Evolutionary conservation across 2,797 vertebrate genomes (phyloP), one percentile per base, ranked within the genome.

Genomic region (Microchirus variegatus): DNA sequence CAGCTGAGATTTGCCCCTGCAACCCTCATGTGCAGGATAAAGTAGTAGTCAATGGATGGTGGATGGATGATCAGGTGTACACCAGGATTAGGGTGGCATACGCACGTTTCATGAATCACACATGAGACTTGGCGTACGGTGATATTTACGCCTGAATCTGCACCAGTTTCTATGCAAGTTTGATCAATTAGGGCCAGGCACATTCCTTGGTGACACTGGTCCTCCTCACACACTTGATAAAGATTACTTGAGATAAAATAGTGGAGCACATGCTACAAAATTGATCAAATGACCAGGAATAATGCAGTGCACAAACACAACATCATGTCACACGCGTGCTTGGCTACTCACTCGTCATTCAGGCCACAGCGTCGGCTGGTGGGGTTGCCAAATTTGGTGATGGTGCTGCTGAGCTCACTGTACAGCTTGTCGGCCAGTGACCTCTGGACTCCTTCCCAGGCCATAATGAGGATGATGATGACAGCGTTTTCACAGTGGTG

Each of bases 361-460:
- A 99, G 94, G 86, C 96, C 97, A 10, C 98, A 99, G 87, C 98
- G 95, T 63, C 98, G 94, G 87, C 94, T 97, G 85, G 98, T 99
- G 78, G 97, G 93, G 89, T 98, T 99, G 80, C 98, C 98, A 0
- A 88, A 94, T 87, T 95, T 94, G 67, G 95, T 96, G 88, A 99
- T 91, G 18, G 95, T 95, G 62, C 94, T 93, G 0, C 94, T 94
- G 83, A 99, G 87, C 68, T 98, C 97, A n/a, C 82, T 83, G 91
- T 99, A 99, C 11, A 99, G 93, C 37, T 92, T 95, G 90, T 99
- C 96, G 0, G 96, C 96, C 17, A 99, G 77, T 15, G 82, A 75
- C 53, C 85, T 92, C 0, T 96, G 95, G 60, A 99, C 95, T 17
- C 98, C 98, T 83, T 99, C 98, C 98, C 98, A 99, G 56, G 95